Percentiles rank a stretch among this genome's conserved stretches.
These are phyloP conservation scores for Pollenia labialis DNA, from an alignment of 2,888 invertebrate genomes.

Conservation along the genomic window DNA sequence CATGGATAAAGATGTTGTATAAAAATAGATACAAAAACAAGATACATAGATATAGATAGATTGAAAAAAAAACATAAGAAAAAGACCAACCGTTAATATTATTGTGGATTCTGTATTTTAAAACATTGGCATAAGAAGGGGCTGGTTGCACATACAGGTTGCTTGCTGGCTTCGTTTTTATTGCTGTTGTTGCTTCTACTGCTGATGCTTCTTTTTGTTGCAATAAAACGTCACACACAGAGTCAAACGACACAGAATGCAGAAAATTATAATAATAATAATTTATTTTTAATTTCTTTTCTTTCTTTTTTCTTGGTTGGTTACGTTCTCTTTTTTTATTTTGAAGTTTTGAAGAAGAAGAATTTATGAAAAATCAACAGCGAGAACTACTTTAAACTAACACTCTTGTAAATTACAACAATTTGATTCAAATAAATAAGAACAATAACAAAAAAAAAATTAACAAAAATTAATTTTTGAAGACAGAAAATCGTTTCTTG, in stretches of 20 bases:
- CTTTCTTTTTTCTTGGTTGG: not conserved
- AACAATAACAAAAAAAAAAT: not conserved
- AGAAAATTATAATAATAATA: constrained; percentile 29
- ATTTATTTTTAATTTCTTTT: constrained; percentile 19
- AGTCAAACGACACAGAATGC: constrained; percentile 51
- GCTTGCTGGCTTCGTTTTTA: constrained; percentile 14
- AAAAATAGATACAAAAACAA: not conserved
- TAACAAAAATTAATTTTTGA: not conserved
- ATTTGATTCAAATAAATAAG: not conserved
- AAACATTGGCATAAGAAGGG: constrained; percentile 69
- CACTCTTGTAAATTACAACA: constrained; percentile 21
- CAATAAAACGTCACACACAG: constrained; percentile 64
- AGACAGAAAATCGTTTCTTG: not conserved
- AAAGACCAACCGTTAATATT: constrained; percentile 69
- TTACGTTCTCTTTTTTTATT: too few species aligned
- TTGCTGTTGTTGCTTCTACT: constrained; percentile 16
- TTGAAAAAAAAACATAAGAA: constrained; percentile 16
- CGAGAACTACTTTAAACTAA: not conserved
- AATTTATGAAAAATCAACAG: constrained; percentile 22
- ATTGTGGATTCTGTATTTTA: constrained; percentile 72
- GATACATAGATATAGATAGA: constrained; percentile 4
- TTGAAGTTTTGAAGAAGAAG: not conserved
- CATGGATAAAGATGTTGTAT: constrained; percentile 2
- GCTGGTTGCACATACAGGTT: constrained; percentile 69
- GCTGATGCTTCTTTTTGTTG: constrained; percentile 39